Percentiles rank a stretch among this genome's conserved stretches.
phyloP scores from a whole-genome alignment of 2,797 vertebrate species.

The Epinephelus malabaricus region DNA sequence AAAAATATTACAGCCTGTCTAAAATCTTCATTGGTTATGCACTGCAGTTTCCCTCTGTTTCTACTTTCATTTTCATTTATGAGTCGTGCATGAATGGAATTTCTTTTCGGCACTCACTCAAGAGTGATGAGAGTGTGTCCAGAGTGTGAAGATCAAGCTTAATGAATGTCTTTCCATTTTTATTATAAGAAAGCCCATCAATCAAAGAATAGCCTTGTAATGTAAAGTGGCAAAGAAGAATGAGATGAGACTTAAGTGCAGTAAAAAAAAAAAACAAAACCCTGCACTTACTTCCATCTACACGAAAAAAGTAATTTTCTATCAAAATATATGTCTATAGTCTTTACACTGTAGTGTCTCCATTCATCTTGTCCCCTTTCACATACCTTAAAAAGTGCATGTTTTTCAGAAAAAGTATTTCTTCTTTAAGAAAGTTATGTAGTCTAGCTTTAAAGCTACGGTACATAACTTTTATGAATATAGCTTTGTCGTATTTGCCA shows the following conservation, averaged over 20 bases:
- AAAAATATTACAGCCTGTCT: conserved; percentile 13
- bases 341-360: conserved; percentile 1
- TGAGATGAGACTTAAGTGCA: conserved; percentile 45
- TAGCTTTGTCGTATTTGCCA: too few species aligned
- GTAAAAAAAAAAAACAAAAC: not conserved
- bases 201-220: conserved; percentile 51
- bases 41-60: conserved; percentile 12
- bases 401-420: conserved; percentile 16
- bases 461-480: too few species aligned
- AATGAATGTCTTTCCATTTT: conserved; percentile 73
- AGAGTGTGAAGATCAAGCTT: conserved; percentile 46
- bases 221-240: conserved; percentile 47
- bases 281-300: not conserved
- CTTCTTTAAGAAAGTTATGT: conserved; percentile 8
- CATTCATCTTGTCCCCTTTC: not conserved
- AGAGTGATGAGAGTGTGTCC: conserved; percentile 39
- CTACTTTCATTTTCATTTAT: conserved; percentile 55
- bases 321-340: conserved; percentile 5
- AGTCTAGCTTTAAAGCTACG: not conserved
- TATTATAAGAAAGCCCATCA: conserved; percentile 61
- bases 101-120: conserved; percentile 21
- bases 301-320: conserved; percentile 5
- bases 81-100: conserved; percentile 27
- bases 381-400: not conserved
- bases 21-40: conserved; percentile 31